Percentiles rank a stretch among this genome's conserved stretches.
Conservation (phyloP, 37 sponge, comb jelly and placozoan species). For the Bolinopsis microptera region DNA sequence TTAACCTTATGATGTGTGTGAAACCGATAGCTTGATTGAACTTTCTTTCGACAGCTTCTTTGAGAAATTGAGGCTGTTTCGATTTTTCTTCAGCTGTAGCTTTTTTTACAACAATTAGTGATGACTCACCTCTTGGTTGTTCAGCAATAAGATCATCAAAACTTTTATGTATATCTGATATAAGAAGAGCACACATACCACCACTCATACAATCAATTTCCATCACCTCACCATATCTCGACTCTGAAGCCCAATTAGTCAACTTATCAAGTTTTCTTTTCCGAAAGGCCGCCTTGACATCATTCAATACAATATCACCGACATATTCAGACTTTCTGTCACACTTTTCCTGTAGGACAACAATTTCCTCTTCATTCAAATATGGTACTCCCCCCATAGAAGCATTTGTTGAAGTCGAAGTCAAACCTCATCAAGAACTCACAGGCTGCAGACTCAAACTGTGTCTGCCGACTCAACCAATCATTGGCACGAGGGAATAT, state of each 20-base stretch:
- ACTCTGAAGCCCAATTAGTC: neutral
- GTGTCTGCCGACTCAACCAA: neutral
- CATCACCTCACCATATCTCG: neutral
- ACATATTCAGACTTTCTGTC: neutral
- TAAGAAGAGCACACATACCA: constrained; percentile 6
- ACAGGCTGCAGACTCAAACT: neutral
- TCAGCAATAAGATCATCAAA: constrained; percentile 23
- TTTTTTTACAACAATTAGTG: neutral
- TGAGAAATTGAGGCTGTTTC: no score
- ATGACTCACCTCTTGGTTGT: neutral
- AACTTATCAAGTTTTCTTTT: neutral
- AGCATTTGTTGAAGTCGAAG: constrained; percentile 57
- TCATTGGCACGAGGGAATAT: neutral
- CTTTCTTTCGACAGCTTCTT: neutral
- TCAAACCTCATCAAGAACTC: constrained; percentile 22
- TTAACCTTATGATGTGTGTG: constrained; percentile 8
- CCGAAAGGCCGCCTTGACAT: neutral
- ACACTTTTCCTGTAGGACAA: neutral
- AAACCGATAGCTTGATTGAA: constrained; percentile 22
- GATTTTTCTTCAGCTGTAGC: neutral
- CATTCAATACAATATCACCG: constrained; percentile 39
- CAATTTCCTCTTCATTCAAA: constrained; percentile 46
- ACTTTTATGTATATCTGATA: neutral
- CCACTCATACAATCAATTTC: constrained; percentile 43
- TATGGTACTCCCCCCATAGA: constrained; percentile 49